phyloP scores from a whole-genome alignment of 2,797 vertebrate species.

The Nothura maculosa region DNA sequence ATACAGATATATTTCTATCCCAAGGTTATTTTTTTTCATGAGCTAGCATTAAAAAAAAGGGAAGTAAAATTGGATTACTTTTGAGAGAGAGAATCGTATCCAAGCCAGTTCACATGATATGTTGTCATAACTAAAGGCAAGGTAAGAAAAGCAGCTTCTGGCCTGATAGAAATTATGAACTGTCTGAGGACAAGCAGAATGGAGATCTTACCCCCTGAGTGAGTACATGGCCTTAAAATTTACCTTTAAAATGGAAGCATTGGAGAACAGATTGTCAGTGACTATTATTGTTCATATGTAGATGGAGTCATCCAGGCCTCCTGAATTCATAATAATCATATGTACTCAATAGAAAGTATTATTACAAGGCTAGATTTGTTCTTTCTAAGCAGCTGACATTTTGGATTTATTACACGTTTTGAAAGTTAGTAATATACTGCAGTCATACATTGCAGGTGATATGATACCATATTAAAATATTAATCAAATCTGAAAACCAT shows the following conservation, averaged over 20 bases:
- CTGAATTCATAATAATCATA: not conserved
- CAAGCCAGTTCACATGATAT: not conserved
- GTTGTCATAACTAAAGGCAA: not conserved
- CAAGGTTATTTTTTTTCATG: slow-evolving; percentile 3
- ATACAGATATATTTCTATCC: not conserved
- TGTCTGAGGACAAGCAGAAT: not conserved
- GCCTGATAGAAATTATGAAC: not conserved
- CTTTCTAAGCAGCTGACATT: not conserved
- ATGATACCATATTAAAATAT: slow-evolving; percentile 21
- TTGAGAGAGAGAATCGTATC: not conserved
- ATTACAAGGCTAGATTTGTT: not conserved
- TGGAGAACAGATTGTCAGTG: not conserved
- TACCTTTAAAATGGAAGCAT: not conserved
- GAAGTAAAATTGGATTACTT: not conserved
- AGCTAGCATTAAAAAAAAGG: slow-evolving; percentile 2
- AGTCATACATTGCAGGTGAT: not conserved
- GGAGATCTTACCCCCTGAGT: not conserved
- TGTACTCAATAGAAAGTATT: not conserved
- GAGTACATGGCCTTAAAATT: not conserved
- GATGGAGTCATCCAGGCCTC: not conserved
- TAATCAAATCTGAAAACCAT: slow-evolving; percentile 35
- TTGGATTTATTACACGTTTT: slow-evolving; percentile 18
- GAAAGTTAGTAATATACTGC: not conserved
- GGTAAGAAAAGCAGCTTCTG: not conserved
- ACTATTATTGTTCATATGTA: not conserved